Evolutionary conservation across 2,888 invertebrate genomes (phyloP).

Genomic region (Sphaeridia pumilis): DNA sequence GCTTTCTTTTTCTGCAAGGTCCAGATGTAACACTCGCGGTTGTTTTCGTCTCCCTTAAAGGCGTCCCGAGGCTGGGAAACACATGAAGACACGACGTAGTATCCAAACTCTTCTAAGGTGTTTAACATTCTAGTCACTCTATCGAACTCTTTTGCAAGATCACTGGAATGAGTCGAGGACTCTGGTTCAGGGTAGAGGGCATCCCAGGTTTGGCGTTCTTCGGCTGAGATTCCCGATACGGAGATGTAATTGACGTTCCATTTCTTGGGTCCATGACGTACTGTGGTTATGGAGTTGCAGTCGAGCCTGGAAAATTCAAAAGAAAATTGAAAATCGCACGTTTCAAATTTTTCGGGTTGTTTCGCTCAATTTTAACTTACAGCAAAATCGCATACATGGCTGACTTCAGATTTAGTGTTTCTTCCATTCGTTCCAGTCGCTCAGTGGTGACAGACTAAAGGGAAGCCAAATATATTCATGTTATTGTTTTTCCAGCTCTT

Average conservation of each 20-base stretch:
- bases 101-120: constrained; percentile 6
- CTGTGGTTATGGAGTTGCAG: constrained; percentile 8
- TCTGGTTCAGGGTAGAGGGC: neutral
- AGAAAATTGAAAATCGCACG: neutral
- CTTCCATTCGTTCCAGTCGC: too few relatives aligned
- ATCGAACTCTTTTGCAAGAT: constrained; percentile 3
- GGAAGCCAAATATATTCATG: neutral
- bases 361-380: neutral
- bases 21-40: constrained; percentile 12
- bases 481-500: neutral
- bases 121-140: constrained; percentile 6
- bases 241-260: constrained; percentile 15
- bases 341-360: neutral
- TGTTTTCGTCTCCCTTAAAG: constrained; percentile 9
- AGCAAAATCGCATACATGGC: neutral
- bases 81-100: neutral
- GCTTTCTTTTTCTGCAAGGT: neutral
- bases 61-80: constrained; percentile 1
- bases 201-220: constrained; percentile 1
- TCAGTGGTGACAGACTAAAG: neutral
- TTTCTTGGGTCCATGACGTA: constrained; percentile 8
- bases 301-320: constrained; percentile 3
- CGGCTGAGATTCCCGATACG: neutral
- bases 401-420: too few relatives aligned
- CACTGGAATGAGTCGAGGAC: constrained; percentile 7